A percentile compares a stretch with the other conserved stretches of the same genome.
Conservation (phyloP, 2,113 vertebrate species). For the Corythaeola cristata region DNA sequence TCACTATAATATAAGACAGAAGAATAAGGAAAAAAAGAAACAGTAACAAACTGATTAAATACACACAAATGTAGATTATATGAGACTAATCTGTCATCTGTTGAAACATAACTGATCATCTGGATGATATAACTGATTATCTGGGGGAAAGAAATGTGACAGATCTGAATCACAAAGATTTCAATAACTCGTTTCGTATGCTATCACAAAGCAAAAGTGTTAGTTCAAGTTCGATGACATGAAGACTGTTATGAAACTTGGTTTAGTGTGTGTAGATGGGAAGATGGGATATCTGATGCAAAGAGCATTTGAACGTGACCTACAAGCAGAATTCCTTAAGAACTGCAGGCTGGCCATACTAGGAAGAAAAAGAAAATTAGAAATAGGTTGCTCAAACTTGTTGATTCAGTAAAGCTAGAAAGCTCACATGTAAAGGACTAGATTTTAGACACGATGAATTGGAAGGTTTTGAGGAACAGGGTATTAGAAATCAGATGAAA, state of each 20-base stretch:
- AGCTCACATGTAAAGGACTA: neutral
- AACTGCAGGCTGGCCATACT: neutral
- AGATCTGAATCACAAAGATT: neutral
- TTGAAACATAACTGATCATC: neutral
- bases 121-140: neutral
- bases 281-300: neutral
- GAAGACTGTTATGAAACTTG: neutral
- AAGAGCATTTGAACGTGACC: neutral
- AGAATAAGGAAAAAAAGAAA: neutral
- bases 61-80: neutral
- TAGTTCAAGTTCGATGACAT: neutral
- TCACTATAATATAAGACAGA: neutral
- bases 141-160: neutral
- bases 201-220: neutral
- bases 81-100: neutral
- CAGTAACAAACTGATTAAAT: neutral
- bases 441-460: neutral
- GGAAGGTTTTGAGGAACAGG: neutral
- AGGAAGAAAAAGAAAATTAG: neutral
- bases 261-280: neutral
- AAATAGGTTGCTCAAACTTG: neutral
- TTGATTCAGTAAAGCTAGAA: neutral
- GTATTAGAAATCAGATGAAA: neutral
- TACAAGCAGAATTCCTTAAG: neutral
- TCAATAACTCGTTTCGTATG: neutral